Evolutionary conservation across 2,797 vertebrate species (phyloP).

Genomic region (Manis pentadactyla): DNA sequence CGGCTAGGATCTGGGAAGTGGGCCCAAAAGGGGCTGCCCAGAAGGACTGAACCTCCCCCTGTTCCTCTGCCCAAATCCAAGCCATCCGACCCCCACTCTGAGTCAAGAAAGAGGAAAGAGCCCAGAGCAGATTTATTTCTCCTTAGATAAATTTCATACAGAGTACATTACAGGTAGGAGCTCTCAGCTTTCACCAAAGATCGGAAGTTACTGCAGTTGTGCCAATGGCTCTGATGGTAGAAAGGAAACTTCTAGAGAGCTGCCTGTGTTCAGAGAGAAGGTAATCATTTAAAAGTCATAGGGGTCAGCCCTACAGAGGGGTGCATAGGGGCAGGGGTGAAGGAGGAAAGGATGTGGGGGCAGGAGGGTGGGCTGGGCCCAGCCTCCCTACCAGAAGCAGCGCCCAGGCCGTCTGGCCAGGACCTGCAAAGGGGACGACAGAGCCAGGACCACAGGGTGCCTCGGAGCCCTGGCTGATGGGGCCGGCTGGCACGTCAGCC

Average conservation of each 20-base stretch:
- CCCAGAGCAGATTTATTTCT: conserved; percentile 87
- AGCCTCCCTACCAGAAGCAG: conserved; percentile 63
- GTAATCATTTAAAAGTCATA: not conserved
- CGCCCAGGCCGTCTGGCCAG: fast-evolving
- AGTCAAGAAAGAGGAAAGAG: conserved; percentile 72
- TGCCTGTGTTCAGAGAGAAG: conserved; percentile 75
- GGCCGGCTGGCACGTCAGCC: conserved; percentile 74
- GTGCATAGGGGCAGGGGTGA: not conserved
- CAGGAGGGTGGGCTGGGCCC: not conserved
- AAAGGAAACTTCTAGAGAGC: conserved; percentile 86
- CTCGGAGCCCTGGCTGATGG: fast-evolving
- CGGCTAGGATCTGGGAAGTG: not conserved
- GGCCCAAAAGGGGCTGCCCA: not conserved
- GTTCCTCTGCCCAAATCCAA: not conserved
- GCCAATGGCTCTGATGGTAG: conserved; percentile 80
- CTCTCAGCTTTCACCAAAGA: conserved; percentile 85
- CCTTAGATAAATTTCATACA: conserved; percentile 84
- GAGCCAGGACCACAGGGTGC: conserved; percentile 19
- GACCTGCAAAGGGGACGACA: not conserved
- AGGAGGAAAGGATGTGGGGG: not conserved
- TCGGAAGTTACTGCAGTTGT: conserved; percentile 87
- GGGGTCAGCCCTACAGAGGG: not conserved
- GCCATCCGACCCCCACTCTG: not conserved
- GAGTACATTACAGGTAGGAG: conserved; percentile 85
- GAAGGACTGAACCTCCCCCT: not conserved